These are phyloP conservation scores for Pseudachorutes palmiensis DNA, from an alignment of 1,140 invertebrate genomes.

Conservation along the genomic window DNA sequence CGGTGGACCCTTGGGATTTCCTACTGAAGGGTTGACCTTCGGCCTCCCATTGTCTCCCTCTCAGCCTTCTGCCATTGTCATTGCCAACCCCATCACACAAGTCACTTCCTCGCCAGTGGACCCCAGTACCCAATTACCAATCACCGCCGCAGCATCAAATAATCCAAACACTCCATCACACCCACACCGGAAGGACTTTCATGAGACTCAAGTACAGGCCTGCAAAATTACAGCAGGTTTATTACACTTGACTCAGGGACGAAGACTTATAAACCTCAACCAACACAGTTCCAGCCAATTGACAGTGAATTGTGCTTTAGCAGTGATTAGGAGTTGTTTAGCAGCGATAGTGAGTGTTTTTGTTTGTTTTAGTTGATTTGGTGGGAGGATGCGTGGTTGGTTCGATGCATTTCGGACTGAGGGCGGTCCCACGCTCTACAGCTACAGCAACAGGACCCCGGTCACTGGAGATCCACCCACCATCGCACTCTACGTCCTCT, in stretches of 20 bases:
- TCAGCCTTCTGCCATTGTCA: background rate
- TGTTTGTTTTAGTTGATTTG: constrained; percentile 8
- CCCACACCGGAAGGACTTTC: too few species aligned
- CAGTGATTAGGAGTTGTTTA: too few species aligned
- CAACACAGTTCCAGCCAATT: too few species aligned
- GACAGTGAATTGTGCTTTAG: too few species aligned
- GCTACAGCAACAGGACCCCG: constrained; percentile 80
- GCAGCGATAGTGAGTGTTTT: too few species aligned
- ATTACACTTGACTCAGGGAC: too few species aligned
- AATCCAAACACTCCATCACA: too few species aligned
- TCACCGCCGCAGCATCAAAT: background rate
- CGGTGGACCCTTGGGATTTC: background rate
- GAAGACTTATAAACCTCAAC: too few species aligned
- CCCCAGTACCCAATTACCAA: background rate
- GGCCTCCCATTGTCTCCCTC: background rate
- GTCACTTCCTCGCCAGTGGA: background rate
- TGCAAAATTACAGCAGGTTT: too few species aligned
- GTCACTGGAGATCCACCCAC: constrained; percentile 82
- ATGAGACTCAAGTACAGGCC: too few species aligned
- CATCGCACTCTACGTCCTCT: constrained; percentile 74
- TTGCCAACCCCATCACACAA: background rate
- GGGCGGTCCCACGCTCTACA: constrained; percentile 86
- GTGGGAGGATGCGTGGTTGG: constrained; percentile 69
- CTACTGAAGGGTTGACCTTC: background rate
- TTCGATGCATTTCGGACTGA: constrained; percentile 87